Percentiles rank a stretch among this genome's conserved stretches.
Evolutionary conservation across 2,888 invertebrate species (phyloP).

Genomic region (Antitype chi): DNA sequence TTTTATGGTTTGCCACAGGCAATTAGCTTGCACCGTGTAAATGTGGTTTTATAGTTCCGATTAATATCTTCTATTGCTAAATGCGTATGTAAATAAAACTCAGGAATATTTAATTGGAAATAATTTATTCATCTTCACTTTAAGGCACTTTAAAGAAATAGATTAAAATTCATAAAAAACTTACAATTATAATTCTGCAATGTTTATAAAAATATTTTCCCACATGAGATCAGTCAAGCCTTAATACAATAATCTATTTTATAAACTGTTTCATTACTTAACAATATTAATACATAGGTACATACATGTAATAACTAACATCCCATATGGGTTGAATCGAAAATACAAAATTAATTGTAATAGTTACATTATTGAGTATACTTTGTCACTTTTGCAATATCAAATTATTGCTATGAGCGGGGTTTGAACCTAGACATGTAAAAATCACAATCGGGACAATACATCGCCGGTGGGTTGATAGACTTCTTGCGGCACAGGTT

Average conservation of each 20-base stretch:
- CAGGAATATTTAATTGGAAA: conserved; percentile 47
- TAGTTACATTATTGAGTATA: conserved; percentile 62
- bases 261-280: conserved; percentile 60
- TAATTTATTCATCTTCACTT: conserved; percentile 67
- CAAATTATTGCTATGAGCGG: conserved; percentile 84
- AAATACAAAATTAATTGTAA: conserved; percentile 43
- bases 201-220: conserved; percentile 67
- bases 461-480: conserved; percentile 94
- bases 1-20: too few species aligned
- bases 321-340: conserved; percentile 55
- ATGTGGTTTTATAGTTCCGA: too few species aligned
- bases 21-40: too few species aligned
- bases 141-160: conserved; percentile 68
- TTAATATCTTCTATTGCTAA: neutral
- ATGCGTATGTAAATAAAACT: conserved; percentile 31
- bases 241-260: conserved; percentile 63
- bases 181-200: conserved; percentile 64
- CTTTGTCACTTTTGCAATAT: conserved; percentile 38
- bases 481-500: conserved; percentile 97
- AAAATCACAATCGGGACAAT: conserved; percentile 97
- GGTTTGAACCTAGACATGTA: conserved; percentile 97
- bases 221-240: conserved; percentile 71
- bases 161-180: conserved; percentile 63
- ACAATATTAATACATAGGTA: conserved; percentile 65
- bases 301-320: conserved; percentile 57